Evolutionary conservation across 1,140 invertebrate genomes (phyloP).

Genomic region (Cataglyphis hispanica): DNA sequence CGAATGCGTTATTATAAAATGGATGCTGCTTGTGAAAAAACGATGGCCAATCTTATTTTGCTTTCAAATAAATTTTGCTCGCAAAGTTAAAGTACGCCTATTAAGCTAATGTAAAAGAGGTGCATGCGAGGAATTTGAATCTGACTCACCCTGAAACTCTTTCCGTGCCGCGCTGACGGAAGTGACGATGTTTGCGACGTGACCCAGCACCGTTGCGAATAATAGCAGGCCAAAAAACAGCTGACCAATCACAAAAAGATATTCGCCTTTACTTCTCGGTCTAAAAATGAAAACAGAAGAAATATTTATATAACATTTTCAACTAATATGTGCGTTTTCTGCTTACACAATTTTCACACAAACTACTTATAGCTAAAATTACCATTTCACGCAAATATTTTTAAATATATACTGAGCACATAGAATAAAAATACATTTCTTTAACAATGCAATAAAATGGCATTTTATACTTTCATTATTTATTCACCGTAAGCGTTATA

Average conservation of each 20-base stretch:
- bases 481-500: not conserved
- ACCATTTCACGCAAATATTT: not conserved
- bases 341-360: not conserved
- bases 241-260: constrained; percentile 96
- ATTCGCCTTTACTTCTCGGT: constrained; percentile 95
- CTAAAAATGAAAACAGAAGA: constrained; percentile 81
- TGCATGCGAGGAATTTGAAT: constrained; percentile 19
- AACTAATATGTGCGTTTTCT: not conserved
- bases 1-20: constrained; percentile 38
- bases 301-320: not conserved
- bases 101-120: constrained; percentile 9
- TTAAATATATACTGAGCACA: not conserved
- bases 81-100: constrained; percentile 2
- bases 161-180: constrained; percentile 97
- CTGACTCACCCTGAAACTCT: constrained; percentile 96
- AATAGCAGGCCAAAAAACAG: constrained; percentile 95
- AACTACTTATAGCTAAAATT: not conserved
- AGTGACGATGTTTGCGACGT: constrained; percentile 98
- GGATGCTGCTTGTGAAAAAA: not conserved
- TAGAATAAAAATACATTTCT: not conserved
- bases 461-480: not conserved
- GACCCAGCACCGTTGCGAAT: constrained; percentile 96
- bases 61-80: constrained; percentile 20
- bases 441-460: not conserved
- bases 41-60: constrained; percentile 20